Evolutionary conservation across 2,888 invertebrate genomes (phyloP).

Genomic region (Allophyes oxyacanthae): DNA sequence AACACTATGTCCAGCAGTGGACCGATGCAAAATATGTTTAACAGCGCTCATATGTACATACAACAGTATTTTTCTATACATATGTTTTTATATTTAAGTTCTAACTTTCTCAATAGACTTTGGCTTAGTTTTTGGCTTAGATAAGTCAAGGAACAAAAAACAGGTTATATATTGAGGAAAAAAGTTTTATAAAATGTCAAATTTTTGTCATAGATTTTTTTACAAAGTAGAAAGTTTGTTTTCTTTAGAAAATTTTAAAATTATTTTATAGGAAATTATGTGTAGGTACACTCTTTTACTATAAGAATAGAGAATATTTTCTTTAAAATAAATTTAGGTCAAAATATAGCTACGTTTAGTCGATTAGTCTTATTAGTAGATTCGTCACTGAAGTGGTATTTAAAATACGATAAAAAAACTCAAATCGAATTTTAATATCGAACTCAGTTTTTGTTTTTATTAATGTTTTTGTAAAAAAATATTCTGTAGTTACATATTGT

Average conservation of each 20-base stretch:
- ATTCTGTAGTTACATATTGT: too few species aligned
- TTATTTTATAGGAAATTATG: constrained; percentile 64
- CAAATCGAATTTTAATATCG: too few species aligned
- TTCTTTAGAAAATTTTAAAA: constrained; percentile 59
- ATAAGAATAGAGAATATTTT: constrained; percentile 75
- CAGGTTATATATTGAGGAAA: constrained; percentile 17
- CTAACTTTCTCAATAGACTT: constrained; percentile 74
- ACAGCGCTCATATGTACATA: constrained; percentile 53
- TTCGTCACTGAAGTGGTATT: too few species aligned
- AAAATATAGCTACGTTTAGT: constrained; percentile 37
- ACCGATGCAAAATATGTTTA: constrained; percentile 51
- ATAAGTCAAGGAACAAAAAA: constrained; percentile 66
- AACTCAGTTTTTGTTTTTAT: too few species aligned
- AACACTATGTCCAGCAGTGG: constrained; percentile 51
- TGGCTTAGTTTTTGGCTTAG: constrained; percentile 86
- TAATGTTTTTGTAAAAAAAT: too few species aligned
- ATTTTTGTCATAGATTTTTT: constrained; percentile 43
- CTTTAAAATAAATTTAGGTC: constrained; percentile 49
- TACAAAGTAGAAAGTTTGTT: constrained; percentile 44
- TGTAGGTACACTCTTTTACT: constrained; percentile 71
- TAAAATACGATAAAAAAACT: too few species aligned
- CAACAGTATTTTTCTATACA: constrained; percentile 55
- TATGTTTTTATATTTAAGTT: constrained; percentile 53
- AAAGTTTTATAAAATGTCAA: constrained; percentile 20
- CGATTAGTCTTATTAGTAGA: neutral